A percentile compares a stretch with the other conserved stretches of the same genome.
These are phyloP conservation scores for Diorhabda elongata DNA, from an alignment of 1,140 invertebrate species.

Conservation along the genomic window DNA sequence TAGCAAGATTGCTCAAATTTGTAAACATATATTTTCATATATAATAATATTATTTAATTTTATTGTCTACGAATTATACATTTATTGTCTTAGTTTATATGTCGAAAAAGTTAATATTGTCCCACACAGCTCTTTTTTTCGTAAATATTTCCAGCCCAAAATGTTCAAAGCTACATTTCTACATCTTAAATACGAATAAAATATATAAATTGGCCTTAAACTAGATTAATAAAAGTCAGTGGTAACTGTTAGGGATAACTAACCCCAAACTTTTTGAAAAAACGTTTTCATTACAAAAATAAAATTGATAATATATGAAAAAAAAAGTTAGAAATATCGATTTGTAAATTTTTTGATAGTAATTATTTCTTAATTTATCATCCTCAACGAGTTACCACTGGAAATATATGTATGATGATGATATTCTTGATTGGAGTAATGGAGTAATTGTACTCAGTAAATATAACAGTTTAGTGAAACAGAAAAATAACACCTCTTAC, in stretches of 20 bases:
- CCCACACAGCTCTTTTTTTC: not conserved
- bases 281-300: too few relatives aligned
- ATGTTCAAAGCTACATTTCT: not conserved
- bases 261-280: too few relatives aligned
- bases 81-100: not conserved
- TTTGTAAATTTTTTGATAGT: too few relatives aligned
- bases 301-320: too few relatives aligned
- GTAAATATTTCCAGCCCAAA: conserved; percentile 1
- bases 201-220: conserved; percentile 3
- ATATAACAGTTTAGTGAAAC: not conserved
- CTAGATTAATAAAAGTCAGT: not conserved
- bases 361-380: too few relatives aligned
- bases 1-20: not conserved
- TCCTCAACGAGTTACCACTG: too few relatives aligned
- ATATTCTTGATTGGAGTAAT: conserved; percentile 2
- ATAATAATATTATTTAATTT: not conserved
- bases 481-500: too few relatives aligned
- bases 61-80: not conserved
- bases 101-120: not conserved
- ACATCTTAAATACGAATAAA: not conserved
- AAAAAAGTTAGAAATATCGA: too few relatives aligned
- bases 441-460: not conserved
- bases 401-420: not conserved
- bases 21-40: not conserved
- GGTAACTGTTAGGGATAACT: not conserved